Percentiles rank a stretch among this genome's conserved stretches.
Conservation (phyloP, 2,113 vertebrate genomes). For the Elanoides forficatus region DNA sequence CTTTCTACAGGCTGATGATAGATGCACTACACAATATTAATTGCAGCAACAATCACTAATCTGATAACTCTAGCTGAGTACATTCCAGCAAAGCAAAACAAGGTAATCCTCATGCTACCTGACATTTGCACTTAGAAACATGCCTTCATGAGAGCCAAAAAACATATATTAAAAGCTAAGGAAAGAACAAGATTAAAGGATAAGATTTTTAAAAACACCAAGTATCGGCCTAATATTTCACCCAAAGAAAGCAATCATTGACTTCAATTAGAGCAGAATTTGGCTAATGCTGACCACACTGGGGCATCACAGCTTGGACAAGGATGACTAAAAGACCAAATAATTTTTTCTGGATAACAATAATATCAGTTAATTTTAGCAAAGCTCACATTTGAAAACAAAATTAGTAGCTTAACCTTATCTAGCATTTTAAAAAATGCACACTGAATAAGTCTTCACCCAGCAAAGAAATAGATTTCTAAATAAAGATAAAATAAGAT, state of each 20-base stretch:
- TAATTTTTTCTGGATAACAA: neutral
- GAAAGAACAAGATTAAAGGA: constrained; percentile 17
- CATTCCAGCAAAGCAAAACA: constrained; percentile 41
- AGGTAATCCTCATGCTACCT: constrained; percentile 6
- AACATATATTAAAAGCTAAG: neutral
- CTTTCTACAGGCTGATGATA: neutral
- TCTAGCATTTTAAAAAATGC: neutral
- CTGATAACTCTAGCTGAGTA: constrained; percentile 4
- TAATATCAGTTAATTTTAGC: neutral
- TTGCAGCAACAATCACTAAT: neutral
- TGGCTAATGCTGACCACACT: neutral
- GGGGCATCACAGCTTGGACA: neutral
- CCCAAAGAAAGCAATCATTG: neutral
- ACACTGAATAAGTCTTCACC: neutral
- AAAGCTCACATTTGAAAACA: neutral
- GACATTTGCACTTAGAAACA: constrained; percentile 27
- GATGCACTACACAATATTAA: constrained; percentile 38
- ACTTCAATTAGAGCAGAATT: neutral
- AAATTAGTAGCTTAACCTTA: neutral
- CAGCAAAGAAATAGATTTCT: neutral
- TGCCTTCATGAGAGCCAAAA: neutral
- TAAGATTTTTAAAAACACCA: neutral
- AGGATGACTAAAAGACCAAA: neutral
- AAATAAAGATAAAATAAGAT: neutral
- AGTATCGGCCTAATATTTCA: neutral